phyloP scores from a whole-genome alignment of 2,797 vertebrate species.

The Sparidentex hasta region DNA sequence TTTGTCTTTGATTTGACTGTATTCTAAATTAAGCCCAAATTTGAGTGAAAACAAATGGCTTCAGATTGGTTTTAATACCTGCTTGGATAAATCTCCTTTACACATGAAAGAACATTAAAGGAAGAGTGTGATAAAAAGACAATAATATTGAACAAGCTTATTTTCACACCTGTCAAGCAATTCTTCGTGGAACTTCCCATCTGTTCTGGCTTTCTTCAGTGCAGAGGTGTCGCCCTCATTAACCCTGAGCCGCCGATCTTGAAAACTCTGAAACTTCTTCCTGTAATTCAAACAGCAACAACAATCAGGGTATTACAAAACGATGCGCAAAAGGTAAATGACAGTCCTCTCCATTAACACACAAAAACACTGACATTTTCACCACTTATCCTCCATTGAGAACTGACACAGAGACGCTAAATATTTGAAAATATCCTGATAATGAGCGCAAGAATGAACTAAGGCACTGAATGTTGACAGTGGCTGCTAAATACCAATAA shows the following conservation, averaged over 20 bases:
- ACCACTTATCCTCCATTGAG: neutral
- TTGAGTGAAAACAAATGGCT: neutral
- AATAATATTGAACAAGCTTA: neutral
- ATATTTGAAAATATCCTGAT: constrained; percentile 7
- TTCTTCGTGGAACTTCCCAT: constrained; percentile 95
- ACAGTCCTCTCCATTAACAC: neutral
- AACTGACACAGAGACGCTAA: constrained; percentile 7
- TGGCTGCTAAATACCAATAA: constrained; percentile 7
- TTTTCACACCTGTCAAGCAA: constrained; percentile 92
- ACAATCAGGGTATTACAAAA: neutral
- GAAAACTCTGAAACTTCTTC: constrained; percentile 99
- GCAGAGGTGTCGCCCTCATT: constrained; percentile 90
- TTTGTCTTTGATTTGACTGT: neutral
- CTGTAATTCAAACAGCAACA: constrained; percentile 77
- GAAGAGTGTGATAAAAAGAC: neutral
- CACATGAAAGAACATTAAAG: neutral
- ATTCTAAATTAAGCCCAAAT: neutral
- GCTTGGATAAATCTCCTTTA: neutral
- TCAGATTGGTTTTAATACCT: constrained; percentile 3
- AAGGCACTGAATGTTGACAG: constrained; percentile 29
- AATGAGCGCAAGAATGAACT: constrained; percentile 23
- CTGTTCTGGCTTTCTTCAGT: constrained; percentile 92
- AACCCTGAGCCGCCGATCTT: constrained; percentile 94
- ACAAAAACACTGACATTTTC: neutral
- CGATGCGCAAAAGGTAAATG: neutral